Percentiles rank a stretch among this genome's conserved stretches.
phyloP scores from a whole-genome alignment of 2,797 vertebrate genomes.

The Coilia nasus region DNA sequence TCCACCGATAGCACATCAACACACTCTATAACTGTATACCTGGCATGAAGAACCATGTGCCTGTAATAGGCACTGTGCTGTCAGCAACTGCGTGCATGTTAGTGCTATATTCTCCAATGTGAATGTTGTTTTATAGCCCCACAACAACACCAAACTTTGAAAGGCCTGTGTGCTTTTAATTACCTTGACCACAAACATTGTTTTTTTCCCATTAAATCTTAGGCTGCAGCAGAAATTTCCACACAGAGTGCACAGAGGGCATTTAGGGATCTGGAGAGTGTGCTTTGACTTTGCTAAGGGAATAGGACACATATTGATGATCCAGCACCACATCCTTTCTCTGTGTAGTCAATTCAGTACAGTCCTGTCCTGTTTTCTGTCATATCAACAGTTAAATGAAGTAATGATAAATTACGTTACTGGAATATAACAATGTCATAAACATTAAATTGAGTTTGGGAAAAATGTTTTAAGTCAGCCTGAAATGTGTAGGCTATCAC shows the following conservation, averaged over 20 bases:
- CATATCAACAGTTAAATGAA: neutral
- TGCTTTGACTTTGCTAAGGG: neutral
- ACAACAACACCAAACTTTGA: slow-evolving; percentile 25
- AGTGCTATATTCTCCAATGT: slow-evolving; percentile 53
- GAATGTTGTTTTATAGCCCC: slow-evolving; percentile 57
- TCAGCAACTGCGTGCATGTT: slow-evolving; percentile 54
- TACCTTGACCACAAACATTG: slow-evolving; percentile 27
- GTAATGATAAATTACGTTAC: no score
- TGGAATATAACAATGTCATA: neutral
- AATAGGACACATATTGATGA: neutral
- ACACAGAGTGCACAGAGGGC: slow-evolving; percentile 4
- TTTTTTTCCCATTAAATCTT: slow-evolving; percentile 23
- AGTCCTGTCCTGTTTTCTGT: neutral
- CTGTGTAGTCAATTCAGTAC: neutral
- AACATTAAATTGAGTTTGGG: neutral
- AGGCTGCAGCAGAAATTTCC: neutral
- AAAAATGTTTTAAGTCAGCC: no score
- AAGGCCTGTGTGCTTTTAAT: slow-evolving; percentile 31
- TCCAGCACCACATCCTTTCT: neutral
- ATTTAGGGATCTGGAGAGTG: neutral
- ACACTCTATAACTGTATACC: neutral
- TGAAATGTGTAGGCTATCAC: no score
- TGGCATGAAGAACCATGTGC: neutral
- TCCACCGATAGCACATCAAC: slow-evolving; percentile 15
- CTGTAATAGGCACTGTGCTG: slow-evolving; percentile 47